These are phyloP conservation scores for Drosophila lacertosa DNA, from an alignment of 1,140 invertebrate species.

Conservation along the genomic window DNA sequence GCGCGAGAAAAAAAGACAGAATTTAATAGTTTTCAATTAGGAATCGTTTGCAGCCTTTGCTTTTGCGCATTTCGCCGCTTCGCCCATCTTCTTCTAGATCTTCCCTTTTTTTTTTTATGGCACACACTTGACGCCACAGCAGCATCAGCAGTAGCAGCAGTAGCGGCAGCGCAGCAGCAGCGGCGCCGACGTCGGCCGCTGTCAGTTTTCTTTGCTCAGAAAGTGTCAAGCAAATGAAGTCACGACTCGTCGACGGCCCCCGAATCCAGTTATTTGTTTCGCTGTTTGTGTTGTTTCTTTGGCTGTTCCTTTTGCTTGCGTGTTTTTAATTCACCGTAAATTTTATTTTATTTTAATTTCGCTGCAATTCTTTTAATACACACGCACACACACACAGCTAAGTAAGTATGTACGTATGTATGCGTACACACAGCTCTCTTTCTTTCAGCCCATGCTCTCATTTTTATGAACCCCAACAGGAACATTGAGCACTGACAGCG, in stretches of 20 bases:
- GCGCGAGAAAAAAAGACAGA: constrained; percentile 59
- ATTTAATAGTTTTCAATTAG: constrained; percentile 84
- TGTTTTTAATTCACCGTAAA: constrained; percentile 79
- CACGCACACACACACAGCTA: constrained; percentile 20
- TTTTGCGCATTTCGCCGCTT: constrained; percentile 32
- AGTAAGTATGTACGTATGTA: no score
- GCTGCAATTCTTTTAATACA: constrained; percentile 75
- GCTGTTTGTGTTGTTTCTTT: constrained; percentile 19
- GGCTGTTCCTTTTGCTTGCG: constrained; percentile 21
- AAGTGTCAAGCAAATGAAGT: constrained; percentile 83
- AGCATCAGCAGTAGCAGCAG: background rate
- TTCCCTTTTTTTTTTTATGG: constrained; percentile 43
- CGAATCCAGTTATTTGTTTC: constrained; percentile 56
- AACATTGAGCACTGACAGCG: constrained; percentile 7
- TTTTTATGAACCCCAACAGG: constrained; percentile 46
- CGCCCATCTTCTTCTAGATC: background rate
- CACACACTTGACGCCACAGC: constrained; percentile 61
- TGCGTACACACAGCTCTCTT: constrained; percentile 8
- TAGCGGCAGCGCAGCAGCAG: constrained; percentile 19
- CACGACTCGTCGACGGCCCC: constrained; percentile 46
- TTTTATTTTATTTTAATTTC: constrained; percentile 83
- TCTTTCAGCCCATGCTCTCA: constrained; percentile 25
- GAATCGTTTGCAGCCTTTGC: constrained; percentile 83
- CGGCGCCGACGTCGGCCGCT: constrained; percentile 10
- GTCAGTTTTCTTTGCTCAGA: constrained; percentile 42